These are phyloP conservation scores for Philonicus albiceps DNA, from an alignment of 2,888 invertebrate species.

Conservation along the genomic window DNA sequence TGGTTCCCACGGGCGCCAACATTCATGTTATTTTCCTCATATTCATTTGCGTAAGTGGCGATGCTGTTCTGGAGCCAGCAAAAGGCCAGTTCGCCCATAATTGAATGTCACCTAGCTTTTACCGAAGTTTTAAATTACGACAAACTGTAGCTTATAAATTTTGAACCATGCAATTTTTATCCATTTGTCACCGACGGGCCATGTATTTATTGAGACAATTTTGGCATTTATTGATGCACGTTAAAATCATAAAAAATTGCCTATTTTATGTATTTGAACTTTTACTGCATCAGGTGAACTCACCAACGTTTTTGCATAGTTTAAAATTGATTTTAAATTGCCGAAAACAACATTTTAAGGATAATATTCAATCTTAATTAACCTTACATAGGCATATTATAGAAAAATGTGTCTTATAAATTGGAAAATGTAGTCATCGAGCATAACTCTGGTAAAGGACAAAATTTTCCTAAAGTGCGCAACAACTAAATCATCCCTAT, in stretches of 20 bases:
- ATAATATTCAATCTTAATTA: too few species aligned
- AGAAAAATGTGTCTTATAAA: too few species aligned
- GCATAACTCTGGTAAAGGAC: too few species aligned
- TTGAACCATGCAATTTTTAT: not conserved
- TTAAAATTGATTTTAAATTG: too few species aligned
- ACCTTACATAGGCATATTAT: too few species aligned
- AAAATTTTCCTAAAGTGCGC: too few species aligned
- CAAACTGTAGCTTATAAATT: not conserved
- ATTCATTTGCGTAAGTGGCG: slow-evolving; percentile 16
- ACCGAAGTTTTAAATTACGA: not conserved
- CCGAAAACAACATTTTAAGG: too few species aligned
- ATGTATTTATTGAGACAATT: not conserved
- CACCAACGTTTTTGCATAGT: too few species aligned
- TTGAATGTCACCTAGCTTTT: slow-evolving; percentile 20
- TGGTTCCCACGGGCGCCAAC: not conserved
- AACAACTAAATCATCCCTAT: too few species aligned
- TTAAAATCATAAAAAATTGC: not conserved
- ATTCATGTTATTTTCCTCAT: not conserved
- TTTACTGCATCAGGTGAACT: too few species aligned
- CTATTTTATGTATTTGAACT: not conserved
- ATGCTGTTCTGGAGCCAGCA: not conserved
- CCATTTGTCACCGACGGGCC: not conserved
- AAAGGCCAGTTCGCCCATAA: not conserved
- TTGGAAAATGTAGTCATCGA: too few species aligned
- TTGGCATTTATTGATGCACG: not conserved